Evolutionary conservation across 2,888 invertebrate species (phyloP), one percentile per base, ranked within the genome.

Genomic region (Caenorhabditis panamensis): DNA sequence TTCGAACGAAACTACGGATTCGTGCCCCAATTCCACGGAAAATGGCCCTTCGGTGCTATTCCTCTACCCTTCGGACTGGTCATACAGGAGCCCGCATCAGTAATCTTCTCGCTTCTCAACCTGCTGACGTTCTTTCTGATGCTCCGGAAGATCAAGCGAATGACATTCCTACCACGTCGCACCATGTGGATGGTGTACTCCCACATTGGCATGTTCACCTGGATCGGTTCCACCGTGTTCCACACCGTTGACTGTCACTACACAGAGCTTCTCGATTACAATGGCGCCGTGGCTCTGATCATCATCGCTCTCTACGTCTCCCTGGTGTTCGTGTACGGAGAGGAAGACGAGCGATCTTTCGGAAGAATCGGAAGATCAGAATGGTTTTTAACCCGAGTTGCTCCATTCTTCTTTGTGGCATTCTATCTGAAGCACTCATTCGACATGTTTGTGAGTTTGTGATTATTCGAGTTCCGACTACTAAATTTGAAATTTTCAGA

Each of bases 211-310:
- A 51, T 85, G 16, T 41, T 71, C 20, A 81, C 85, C 0, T 88
- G 87, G 89, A 44, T 84, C 8, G 84, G 71, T 13, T 89, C 89
- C 16, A 53, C 86, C 4, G 11, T 84, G 22, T 89, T 89, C 73
- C 89, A 89, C 59, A 73, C 77, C 20, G 54, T 81, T 6, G 89
- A 89, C 51, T 84, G 87, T 72, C 83, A 83, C 73, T 16, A 87
- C 11, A 88, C 88, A n/a, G 89, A 89, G 71, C 75, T 76, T 66
- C 44, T 89, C 59, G 89, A 89, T 69, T 89, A 89, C 73, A 85
- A 88, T 56, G 72, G 86, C 26, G 89, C 85, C 0, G 81, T 77
- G 22, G 73, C 73, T 1, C 84, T 79, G 22, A 64, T 82, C 13
- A 31, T 82, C 9, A 66, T 62, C 26, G 84, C 84, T 0, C 66